These are phyloP conservation scores for Balanococcus diminutus DNA, from an alignment of 2,888 invertebrate genomes.

Conservation along the genomic window DNA sequence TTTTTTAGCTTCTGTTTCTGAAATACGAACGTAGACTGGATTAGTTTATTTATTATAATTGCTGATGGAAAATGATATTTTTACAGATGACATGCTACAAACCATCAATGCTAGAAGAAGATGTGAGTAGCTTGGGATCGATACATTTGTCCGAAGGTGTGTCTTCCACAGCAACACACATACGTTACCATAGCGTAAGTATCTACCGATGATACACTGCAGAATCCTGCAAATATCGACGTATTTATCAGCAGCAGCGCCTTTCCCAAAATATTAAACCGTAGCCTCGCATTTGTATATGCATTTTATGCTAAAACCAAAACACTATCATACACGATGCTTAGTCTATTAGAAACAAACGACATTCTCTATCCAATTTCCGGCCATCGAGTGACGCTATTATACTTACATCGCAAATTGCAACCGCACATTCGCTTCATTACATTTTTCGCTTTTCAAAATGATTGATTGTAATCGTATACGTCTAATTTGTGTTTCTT, in stretches of 20 bases:
- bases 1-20: not conserved
- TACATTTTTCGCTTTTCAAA: not conserved
- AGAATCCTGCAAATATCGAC: not conserved
- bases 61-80: slow-evolving; percentile 57
- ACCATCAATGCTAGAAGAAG: slow-evolving; percentile 84
- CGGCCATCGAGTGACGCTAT: not conserved
- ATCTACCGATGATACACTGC: not conserved
- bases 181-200: slow-evolving; percentile 79
- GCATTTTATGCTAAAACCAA: not conserved
- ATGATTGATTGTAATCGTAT: not conserved
- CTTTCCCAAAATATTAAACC: slow-evolving; percentile 37
- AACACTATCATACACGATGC: not conserved
- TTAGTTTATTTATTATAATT: not conserved
- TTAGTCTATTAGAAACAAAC: not conserved
- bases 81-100: slow-evolving; percentile 85
- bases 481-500: slow-evolving; percentile 45
- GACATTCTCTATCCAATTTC: not conserved
- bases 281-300: not conserved
- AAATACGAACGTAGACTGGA: not conserved
- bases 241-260: not conserved
- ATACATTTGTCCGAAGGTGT: slow-evolving; percentile 83
- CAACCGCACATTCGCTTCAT: not conserved
- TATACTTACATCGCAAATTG: not conserved
- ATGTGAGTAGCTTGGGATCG: slow-evolving; percentile 80
- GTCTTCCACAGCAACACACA: slow-evolving; percentile 78